Percentiles rank a stretch among this genome's conserved stretches.
Conservation (phyloP, 2,113 vertebrate species). For the Odocoileus virginianus region DNA sequence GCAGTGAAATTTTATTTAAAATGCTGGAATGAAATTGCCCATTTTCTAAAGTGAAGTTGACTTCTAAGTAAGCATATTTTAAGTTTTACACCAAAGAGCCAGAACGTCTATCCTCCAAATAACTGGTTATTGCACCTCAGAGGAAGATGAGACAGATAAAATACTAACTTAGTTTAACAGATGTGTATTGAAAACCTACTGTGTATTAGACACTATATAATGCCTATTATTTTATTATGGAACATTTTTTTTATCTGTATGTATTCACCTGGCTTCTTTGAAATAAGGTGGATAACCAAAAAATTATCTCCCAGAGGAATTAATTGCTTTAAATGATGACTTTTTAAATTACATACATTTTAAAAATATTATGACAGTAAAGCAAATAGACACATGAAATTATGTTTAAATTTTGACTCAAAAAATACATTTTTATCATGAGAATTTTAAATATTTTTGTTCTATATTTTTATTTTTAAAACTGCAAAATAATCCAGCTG, state of each 20-base stretch:
- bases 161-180: background rate
- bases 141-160: background rate
- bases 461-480: background rate
- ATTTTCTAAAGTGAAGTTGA: constrained; percentile 11
- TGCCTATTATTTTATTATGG: background rate
- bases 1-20: background rate
- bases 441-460: background rate
- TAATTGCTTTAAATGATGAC: background rate
- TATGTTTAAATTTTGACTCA: background rate
- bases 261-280: background rate
- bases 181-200: background rate
- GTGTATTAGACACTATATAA: background rate
- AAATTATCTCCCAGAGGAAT: background rate
- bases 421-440: background rate
- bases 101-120: background rate
- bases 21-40: background rate
- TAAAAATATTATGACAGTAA: background rate
- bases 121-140: background rate
- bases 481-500: background rate
- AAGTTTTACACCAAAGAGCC: constrained; percentile 5
- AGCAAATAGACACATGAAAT: background rate
- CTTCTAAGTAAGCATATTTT: background rate
- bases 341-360: background rate
- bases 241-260: background rate
- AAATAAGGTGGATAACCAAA: background rate